Evolutionary conservation across 37 sponge, comb jelly and placozoan species (phyloP).

Genomic region (Chondrilla cf. caribensis): DNA sequence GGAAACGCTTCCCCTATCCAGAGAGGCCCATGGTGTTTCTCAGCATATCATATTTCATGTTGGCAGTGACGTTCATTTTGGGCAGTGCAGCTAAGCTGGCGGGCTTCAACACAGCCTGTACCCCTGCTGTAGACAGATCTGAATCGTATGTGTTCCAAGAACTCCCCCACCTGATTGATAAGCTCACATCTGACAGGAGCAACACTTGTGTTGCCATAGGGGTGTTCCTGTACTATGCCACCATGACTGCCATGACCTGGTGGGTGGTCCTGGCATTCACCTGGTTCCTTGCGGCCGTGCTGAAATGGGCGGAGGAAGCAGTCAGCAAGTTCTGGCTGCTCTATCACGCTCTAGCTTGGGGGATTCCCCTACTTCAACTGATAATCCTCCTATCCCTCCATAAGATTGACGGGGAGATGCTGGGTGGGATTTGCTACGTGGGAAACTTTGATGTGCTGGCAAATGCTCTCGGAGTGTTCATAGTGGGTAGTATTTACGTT

Average conservation of each 20-base stretch:
- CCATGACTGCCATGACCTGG: constrained; percentile 78
- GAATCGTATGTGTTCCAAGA: constrained; percentile 72
- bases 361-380: constrained; percentile 61
- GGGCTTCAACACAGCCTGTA: neutral
- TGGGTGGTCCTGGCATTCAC: constrained; percentile 92
- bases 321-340: constrained; percentile 70
- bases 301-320: constrained; percentile 95
- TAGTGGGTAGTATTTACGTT: constrained; percentile 56
- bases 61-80: constrained; percentile 73
- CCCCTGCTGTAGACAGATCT: neutral
- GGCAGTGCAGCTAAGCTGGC: constrained; percentile 52
- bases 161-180: constrained; percentile 37
- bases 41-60: constrained; percentile 72
- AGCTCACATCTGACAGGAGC: constrained; percentile 27
- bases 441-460: constrained; percentile 52
- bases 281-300: constrained; percentile 89
- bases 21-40: constrained; percentile 89
- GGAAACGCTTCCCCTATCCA: constrained; percentile 82
- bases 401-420: constrained; percentile 78
- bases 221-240: constrained; percentile 71
- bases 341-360: constrained; percentile 86
- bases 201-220: constrained; percentile 69
- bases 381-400: constrained; percentile 53
- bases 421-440: constrained; percentile 73
- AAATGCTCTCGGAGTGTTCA: constrained; percentile 68